Percentiles rank a stretch among this genome's conserved stretches.
Evolutionary conservation across 2,888 invertebrate species (phyloP).

Genomic region (Aproaerema taeniolella): DNA sequence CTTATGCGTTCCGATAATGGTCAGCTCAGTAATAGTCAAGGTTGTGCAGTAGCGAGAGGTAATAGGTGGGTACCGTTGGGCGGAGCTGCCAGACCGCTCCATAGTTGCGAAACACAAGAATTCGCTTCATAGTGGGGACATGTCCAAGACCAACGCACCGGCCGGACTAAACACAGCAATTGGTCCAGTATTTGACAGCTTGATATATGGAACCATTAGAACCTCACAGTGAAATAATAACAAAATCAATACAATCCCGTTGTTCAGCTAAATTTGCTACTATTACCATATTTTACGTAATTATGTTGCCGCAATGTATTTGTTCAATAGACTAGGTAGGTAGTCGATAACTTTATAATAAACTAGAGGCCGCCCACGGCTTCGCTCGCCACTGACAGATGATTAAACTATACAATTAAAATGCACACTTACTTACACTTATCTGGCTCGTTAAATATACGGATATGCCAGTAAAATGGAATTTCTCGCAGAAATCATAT

Average conservation of each 20-base stretch:
- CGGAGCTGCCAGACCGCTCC: slow-evolving; percentile 48
- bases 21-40: slow-evolving; percentile 62
- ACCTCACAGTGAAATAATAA: slow-evolving; percentile 31
- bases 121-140: slow-evolving; percentile 55
- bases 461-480: slow-evolving; percentile 5
- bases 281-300: slow-evolving; percentile 23
- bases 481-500: slow-evolving; percentile 1
- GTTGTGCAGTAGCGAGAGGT: slow-evolving; percentile 67
- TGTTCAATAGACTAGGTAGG: slow-evolving; percentile 15
- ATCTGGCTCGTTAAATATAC: slow-evolving; percentile 1
- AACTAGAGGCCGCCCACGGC: slow-evolving; percentile 14
- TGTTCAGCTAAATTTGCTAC: slow-evolving; percentile 31
- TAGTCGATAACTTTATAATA: slow-evolving; percentile 13
- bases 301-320: slow-evolving; percentile 20
- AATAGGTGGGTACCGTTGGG: slow-evolving; percentile 65
- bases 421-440: slow-evolving; percentile 8
- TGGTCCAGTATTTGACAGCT: slow-evolving; percentile 64
- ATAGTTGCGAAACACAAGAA: slow-evolving; percentile 58
- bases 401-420: slow-evolving; percentile 8
- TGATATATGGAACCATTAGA: slow-evolving; percentile 59
- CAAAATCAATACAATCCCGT: slow-evolving; percentile 28
- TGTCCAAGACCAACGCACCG: slow-evolving; percentile 37
- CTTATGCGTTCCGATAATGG: slow-evolving; percentile 37
- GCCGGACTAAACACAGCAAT: slow-evolving; percentile 59
- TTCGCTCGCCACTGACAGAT: slow-evolving; percentile 6